phyloP scores from a whole-genome alignment of 2,113 vertebrate species.

The Pangasianodon gigas region DNA sequence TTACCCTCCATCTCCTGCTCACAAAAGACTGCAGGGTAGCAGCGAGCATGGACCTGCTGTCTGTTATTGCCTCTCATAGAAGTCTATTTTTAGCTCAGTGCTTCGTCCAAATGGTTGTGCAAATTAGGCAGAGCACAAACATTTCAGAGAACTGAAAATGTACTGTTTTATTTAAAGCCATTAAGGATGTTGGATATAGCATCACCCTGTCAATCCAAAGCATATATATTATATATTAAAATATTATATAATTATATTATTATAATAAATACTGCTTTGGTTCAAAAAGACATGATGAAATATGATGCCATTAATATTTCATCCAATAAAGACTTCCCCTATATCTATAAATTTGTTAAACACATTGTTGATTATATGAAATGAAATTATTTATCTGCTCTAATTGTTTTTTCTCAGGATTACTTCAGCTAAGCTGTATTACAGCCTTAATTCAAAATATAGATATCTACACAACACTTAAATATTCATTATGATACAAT shows the following conservation, averaged over 20 bases:
- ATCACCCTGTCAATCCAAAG: background rate
- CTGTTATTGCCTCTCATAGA: conserved; percentile 53
- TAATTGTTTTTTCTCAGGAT: background rate
- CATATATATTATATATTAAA: background rate
- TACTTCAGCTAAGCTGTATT: background rate
- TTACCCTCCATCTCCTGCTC: conserved; percentile 29
- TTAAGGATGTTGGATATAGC: conserved; percentile 5
- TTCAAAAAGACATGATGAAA: background rate
- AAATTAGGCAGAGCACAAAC: conserved; percentile 62
- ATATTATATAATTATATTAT: background rate
- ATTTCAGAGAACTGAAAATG: conserved; percentile 59
- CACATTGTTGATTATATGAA: background rate
- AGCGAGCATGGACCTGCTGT: conserved; percentile 45
- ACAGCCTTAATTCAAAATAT: background rate
- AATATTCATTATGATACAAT: background rate
- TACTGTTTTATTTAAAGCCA: background rate
- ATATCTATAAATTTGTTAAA: background rate
- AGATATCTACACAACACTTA: background rate
- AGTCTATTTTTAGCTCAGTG: conserved; percentile 69
- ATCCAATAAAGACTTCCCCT: background rate
- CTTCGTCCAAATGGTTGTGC: conserved; percentile 57
- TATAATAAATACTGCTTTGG: background rate
- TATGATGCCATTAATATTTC: background rate
- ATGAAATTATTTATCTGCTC: background rate
- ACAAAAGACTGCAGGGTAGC: conserved; percentile 48